Percentiles rank a stretch among this genome's conserved stretches.
Conservation (phyloP, 2,888 invertebrate species). For the Tenthredo notha region DNA sequence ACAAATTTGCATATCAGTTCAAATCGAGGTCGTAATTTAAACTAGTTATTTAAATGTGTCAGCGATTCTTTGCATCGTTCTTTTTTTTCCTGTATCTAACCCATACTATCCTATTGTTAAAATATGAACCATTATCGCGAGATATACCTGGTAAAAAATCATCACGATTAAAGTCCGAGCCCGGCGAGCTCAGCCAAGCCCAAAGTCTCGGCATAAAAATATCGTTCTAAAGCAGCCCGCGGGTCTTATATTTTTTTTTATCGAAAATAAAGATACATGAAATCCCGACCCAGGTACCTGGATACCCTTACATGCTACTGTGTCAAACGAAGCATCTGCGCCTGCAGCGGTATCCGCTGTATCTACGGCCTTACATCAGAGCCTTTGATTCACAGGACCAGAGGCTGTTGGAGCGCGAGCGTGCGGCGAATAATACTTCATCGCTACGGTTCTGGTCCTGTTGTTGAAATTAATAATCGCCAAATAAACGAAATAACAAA, state of each 20-base stretch:
- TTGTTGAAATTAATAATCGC: slow-evolving; percentile 71
- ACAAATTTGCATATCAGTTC: neutral
- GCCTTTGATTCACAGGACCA: neutral
- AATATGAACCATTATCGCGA: neutral
- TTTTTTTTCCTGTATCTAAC: neutral
- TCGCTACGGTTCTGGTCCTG: slow-evolving; percentile 51
- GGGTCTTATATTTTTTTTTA: slow-evolving; percentile 46
- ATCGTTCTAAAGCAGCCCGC: neutral
- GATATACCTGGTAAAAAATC: neutral
- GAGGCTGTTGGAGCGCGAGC: neutral
- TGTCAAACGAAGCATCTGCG: slow-evolving; percentile 36
- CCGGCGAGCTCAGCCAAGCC: neutral
- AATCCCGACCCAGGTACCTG: slow-evolving; percentile 37
- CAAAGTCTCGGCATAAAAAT: neutral
- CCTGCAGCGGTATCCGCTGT: slow-evolving; percentile 1
- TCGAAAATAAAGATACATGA: slow-evolving; percentile 44
- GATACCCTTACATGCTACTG: slow-evolving; percentile 46
- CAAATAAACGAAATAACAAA: slow-evolving; percentile 67
- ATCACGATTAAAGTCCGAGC: neutral
- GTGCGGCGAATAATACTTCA: slow-evolving; percentile 21
- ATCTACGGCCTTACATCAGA: slow-evolving; percentile 23
- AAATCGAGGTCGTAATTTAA: neutral
- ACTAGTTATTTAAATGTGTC: neutral
- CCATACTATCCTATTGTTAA: neutral
- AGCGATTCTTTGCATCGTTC: neutral